These are phyloP conservation scores for Baccha elongata DNA, from an alignment of 2,888 invertebrate species.

Conservation along the genomic window DNA sequence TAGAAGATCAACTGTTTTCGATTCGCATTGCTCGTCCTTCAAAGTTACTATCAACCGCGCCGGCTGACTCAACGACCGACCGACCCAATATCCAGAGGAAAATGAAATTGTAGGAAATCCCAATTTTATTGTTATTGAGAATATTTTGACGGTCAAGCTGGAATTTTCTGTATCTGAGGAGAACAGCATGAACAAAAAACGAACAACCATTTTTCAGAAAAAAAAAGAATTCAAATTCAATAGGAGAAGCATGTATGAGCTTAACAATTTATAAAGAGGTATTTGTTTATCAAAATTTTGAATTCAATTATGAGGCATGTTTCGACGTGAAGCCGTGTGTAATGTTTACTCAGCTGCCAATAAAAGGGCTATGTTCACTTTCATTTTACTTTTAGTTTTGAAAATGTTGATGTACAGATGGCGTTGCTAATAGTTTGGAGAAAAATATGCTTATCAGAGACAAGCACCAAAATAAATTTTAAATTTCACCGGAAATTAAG, in stretches of 20 bases:
- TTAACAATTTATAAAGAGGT: neutral
- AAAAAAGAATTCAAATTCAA: neutral
- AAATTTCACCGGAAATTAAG: no score
- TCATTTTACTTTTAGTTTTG: no score
- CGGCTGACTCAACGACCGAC: neutral
- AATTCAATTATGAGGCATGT: no score
- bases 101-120: conserved; percentile 50
- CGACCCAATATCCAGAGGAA: conserved; percentile 15
- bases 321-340: no score
- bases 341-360: no score
- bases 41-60: neutral
- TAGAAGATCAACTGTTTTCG: conserved; percentile 41
- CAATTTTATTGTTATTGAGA: conserved; percentile 62
- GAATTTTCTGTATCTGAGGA: conserved; percentile 25
- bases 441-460: no score
- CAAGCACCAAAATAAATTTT: no score
- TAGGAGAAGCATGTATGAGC: neutral
- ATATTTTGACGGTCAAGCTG: conserved; percentile 57
- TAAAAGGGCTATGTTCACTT: no score
- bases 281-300: neutral
- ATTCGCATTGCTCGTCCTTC: conserved; percentile 44
- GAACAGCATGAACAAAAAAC: neutral
- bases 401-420: no score
- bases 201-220: conserved; percentile 1
- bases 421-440: no score